Evolutionary conservation across 2,888 invertebrate genomes (phyloP), one percentile per base, ranked within the genome.

Genomic region (Petrophora chlorosata): DNA sequence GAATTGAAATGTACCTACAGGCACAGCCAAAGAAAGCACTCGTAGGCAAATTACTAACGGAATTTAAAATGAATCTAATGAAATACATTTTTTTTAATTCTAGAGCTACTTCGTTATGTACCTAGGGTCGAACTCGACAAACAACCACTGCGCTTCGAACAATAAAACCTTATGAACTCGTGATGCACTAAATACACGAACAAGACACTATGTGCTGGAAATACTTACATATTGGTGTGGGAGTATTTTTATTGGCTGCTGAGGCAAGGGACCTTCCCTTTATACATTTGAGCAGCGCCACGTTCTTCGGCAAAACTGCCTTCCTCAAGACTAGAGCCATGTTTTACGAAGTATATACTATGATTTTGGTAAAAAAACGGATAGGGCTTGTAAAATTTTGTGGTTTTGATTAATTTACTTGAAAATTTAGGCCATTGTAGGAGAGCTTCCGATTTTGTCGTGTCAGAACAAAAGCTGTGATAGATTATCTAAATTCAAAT

Each of bases 241-340:
- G 56, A 22, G 67, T 72, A 38, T 73, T 79, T 56, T 74, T 81
- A 36, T 67, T 77, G 1, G 72, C 61, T n/a, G 76, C 61, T 0
- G 80, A 70, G 1, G 77, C 71, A 3, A 85, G 52, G 2, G 78
- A 63, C 5, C 84, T 71, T 22, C 79, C 76, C 53, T 77, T 82
- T 7, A 86, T 71, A 45, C 79, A 84, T 80, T 85, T 85, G 2
- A 86, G 59, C 44, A 86, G 53, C 16, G 83, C 73, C 4, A 81
- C 69, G 32, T 86, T 82, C 62, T 72, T 85, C 3, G 82, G 71
- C 50, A 80, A 50, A 49, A 81, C 76, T 13, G 82, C 78, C 58
- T 85, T 87, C 59, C 81, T 79, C 58, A 87, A 61, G 52, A 85
- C 79, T 57, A 85, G 61, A 61, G 87, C 85, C 87, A 86, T 87